phyloP scores from a whole-genome alignment of 1,140 invertebrate species.

The Liolophura sinensis region DNA sequence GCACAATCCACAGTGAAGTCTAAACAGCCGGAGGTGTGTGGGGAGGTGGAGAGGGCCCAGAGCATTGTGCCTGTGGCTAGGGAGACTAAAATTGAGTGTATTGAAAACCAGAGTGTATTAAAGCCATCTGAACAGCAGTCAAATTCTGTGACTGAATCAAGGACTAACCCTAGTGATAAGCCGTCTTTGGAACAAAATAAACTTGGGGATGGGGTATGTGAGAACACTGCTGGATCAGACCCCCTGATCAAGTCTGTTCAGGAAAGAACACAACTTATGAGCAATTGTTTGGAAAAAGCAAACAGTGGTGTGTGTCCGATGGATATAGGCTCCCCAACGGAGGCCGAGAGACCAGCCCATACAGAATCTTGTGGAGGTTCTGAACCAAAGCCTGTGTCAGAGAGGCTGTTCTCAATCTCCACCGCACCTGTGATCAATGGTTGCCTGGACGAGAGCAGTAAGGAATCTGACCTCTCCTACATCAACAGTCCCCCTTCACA shows the following conservation, averaged over 20 bases:
- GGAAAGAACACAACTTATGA: too few species aligned
- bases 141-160: not conserved
- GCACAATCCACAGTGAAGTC: conserved; percentile 17
- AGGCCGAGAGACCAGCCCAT: too few species aligned
- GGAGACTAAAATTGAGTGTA: conserved; percentile 36
- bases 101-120: conserved; percentile 26
- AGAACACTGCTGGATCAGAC: too few species aligned
- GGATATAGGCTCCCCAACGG: too few species aligned
- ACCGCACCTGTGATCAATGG: not conserved
- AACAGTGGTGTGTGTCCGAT: too few species aligned
- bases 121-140: not conserved
- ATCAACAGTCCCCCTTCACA: too few species aligned
- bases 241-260: too few species aligned
- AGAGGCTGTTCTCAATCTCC: not conserved
- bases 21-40: conserved; percentile 36
- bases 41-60: conserved; percentile 35
- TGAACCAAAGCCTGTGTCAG: not conserved
- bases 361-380: not conserved
- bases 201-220: too few species aligned
- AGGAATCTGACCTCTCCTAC: too few species aligned
- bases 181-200: too few species aligned
- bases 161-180: not conserved
- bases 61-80: conserved; percentile 27
- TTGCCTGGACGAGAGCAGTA: too few species aligned
- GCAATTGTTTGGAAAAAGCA: too few species aligned